Base-by-base conservation (phyloP, 2,888 invertebrate species). In the Julus scanicus region DNA sequence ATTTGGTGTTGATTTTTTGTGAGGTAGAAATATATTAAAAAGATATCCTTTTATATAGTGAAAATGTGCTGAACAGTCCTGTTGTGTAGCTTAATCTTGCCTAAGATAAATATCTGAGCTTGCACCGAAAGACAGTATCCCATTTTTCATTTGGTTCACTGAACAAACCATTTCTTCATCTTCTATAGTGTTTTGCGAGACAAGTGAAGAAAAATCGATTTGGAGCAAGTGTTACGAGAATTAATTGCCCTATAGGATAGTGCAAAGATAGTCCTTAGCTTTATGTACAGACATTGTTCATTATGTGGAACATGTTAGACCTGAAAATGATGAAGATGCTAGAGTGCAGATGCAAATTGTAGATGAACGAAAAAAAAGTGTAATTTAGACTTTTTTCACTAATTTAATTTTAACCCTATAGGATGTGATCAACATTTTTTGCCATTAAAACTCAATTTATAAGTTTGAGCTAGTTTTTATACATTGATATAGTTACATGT, bases 51-150 rank as follows among this genome's bases (percentile, higher is more conserved):
- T 84, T 84, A 39, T 84, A 84, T 40, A 84, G 84, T 84, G 40
- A 6, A 84, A 84, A 84, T 84, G 84, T 84, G 84, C 37, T 37
- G 84, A 84, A 29, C 40, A 84, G 84, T 84, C 84, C 40, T 84
- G 84, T 84, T 84, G 37, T 39, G 84, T 84, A 84, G 84, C 37
- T 84, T 84, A 15, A 84, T 84, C 84, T 84, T 84, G 84, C 37
- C 20, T 29, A 84, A 84, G 84, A 84, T 84, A 84, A 84, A 84
- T 84, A 84, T 84, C 84, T 84, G 84, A 39, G 40, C 84, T 84
- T 20, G 37, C 37, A 84, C 13, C 29, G 40, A 20, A 29, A 84
- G 40, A 37, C 84, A 37, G 40, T 29, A 20, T 84, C 37, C 84
- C 84, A 40, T 40, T 84, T 84, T 84, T 84, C 84, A 84, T 37